These are phyloP conservation scores for Ovibos moschatus DNA, from an alignment of 2,113 vertebrate species.

Conservation along the genomic window DNA sequence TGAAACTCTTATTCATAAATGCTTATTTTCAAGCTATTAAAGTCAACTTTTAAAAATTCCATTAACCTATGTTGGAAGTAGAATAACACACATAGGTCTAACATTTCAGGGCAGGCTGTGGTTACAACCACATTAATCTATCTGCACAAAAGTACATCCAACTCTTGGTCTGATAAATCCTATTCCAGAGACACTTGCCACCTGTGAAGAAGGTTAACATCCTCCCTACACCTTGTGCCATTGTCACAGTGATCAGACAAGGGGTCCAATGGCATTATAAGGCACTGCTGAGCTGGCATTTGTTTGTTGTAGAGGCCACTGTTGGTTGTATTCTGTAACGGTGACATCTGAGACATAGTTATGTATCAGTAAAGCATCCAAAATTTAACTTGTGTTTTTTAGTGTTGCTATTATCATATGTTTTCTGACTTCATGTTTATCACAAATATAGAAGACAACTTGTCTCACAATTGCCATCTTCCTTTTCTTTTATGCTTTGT, in stretches of 20 bases:
- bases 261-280: neutral
- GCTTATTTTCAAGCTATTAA: neutral
- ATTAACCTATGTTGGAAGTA: neutral
- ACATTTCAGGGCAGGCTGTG: neutral
- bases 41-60: neutral
- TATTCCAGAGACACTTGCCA: neutral
- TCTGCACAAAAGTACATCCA: neutral
- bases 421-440: neutral
- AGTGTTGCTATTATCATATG: accelerated
- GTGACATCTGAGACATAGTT: accelerated
- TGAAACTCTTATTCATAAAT: neutral
- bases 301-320: neutral
- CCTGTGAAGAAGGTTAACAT: neutral
- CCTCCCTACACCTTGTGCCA: neutral
- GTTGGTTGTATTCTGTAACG: neutral
- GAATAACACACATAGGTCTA: neutral
- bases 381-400: neutral
- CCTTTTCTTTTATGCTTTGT: neutral
- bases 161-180: neutral
- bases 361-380: accelerated
- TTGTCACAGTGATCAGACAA: neutral
- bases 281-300: no score
- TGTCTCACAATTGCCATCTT: neutral
- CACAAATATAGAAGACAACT: neutral
- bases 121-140: neutral